Conservation (phyloP, 1,140 invertebrate genomes). For the Campoletis sonorensis region DNA sequence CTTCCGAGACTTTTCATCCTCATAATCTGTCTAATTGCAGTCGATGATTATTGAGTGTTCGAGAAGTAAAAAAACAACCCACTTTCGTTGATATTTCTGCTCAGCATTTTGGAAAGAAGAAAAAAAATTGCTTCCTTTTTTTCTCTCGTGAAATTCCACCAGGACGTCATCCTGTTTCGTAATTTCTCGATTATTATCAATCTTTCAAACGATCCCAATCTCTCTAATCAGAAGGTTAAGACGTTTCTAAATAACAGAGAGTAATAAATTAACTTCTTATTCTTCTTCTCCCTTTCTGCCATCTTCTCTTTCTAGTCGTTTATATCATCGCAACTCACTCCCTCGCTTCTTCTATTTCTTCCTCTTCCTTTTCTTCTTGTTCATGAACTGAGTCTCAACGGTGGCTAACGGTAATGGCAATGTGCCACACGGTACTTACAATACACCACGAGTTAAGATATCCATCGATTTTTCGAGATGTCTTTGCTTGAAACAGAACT, state of each 20-base stretch:
- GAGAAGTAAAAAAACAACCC: neutral
- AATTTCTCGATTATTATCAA: neutral
- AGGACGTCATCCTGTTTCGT: neutral
- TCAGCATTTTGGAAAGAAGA: neutral
- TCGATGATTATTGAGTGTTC: neutral
- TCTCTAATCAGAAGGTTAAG: neutral
- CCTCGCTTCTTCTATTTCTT: constrained; percentile 23
- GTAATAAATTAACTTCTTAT: constrained; percentile 23
- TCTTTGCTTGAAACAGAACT: neutral
- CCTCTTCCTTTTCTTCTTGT: neutral
- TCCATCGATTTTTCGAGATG: constrained; percentile 28
- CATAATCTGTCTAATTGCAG: neutral
- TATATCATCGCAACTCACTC: constrained; percentile 31
- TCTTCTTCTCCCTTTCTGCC: neutral
- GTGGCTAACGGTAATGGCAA: constrained; percentile 41
- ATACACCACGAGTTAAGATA: constrained; percentile 38
- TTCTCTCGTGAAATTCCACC: neutral
- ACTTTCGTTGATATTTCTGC: neutral
- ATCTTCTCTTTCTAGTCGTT: neutral
- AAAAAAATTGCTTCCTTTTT: neutral
- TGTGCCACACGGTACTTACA: constrained; percentile 39
- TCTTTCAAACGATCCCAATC: neutral
- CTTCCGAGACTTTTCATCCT: neutral
- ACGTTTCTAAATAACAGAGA: constrained; percentile 11
- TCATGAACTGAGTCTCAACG: constrained; percentile 32